Evolutionary conservation across 2,888 invertebrate genomes (phyloP).

Genomic region (Harpalus rubripes): DNA sequence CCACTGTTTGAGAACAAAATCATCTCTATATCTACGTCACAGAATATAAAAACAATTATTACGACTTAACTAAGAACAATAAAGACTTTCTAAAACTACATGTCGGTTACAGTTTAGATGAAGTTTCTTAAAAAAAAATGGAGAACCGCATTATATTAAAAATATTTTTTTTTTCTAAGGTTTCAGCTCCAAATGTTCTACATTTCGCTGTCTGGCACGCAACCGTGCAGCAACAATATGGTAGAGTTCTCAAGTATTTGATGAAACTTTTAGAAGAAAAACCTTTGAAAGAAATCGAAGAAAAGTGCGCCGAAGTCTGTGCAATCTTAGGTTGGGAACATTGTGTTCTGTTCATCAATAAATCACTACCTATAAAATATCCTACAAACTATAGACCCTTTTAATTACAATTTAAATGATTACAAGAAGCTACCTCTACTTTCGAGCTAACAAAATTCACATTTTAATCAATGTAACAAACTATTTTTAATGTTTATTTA

Average conservation of each 20-base stretch:
- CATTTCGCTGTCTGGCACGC: slow-evolving; percentile 92
- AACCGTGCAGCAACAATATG: slow-evolving; percentile 87
- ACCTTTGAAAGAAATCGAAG: slow-evolving; percentile 85
- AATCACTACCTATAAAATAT: slow-evolving; percentile 84
- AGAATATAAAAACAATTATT: no score
- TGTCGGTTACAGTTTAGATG: no score
- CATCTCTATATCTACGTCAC: no score
- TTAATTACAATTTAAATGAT: slow-evolving; percentile 76
- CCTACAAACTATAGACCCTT: slow-evolving; percentile 86
- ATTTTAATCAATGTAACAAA: slow-evolving; percentile 39
- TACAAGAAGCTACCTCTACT: slow-evolving; percentile 43
- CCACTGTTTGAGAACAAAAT: no score
- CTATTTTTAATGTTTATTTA: slow-evolving; percentile 43
- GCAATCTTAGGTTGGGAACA: slow-evolving; percentile 86
- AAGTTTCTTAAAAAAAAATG: neutral
- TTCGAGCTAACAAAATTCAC: slow-evolving; percentile 25
- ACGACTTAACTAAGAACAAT: no score
- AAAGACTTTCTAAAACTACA: no score
- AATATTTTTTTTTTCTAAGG: slow-evolving; percentile 67
- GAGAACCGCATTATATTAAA: neutral
- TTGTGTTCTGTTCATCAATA: slow-evolving; percentile 80
- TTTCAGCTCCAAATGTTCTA: slow-evolving; percentile 77
- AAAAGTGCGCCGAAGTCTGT: slow-evolving; percentile 83
- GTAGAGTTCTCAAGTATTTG: slow-evolving; percentile 88
- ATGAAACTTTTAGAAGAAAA: slow-evolving; percentile 90